These are phyloP conservation scores for Phycodurus eques DNA, from an alignment of 2,113 vertebrate genomes.

Conservation along the genomic window DNA sequence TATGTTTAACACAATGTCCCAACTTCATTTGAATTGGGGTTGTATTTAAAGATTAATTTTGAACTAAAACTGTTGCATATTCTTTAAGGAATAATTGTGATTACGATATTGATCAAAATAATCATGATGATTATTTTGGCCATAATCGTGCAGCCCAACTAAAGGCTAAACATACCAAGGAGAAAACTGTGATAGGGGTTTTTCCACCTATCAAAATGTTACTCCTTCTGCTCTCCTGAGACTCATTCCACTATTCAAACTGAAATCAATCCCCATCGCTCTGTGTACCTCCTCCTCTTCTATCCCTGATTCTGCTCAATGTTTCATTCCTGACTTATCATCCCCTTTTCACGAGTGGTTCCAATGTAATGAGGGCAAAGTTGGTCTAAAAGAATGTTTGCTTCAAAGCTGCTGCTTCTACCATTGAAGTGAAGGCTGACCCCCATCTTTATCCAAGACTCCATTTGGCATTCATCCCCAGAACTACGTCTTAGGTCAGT, in stretches of 20 bases:
- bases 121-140: too few relatives aligned
- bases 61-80: too few relatives aligned
- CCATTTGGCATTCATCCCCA: not conserved
- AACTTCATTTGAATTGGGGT: too few relatives aligned
- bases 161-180: conserved; percentile 6
- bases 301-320: conserved; percentile 17
- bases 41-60: too few relatives aligned
- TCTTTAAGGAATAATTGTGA: too few relatives aligned
- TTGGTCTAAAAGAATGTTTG: not conserved
- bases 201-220: conserved; percentile 6
- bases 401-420: not conserved
- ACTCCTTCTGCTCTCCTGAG: conserved; percentile 23
- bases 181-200: conserved; percentile 14
- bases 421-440: not conserved
- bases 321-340: conserved; percentile 16
- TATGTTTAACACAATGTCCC: too few relatives aligned
- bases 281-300: conserved; percentile 19
- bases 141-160: not conserved
- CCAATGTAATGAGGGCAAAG: conserved; percentile 37
- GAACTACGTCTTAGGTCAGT: conserved; percentile 16
- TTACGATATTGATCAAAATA: too few relatives aligned
- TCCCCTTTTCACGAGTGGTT: conserved; percentile 21
- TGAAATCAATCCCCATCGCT: conserved; percentile 45
- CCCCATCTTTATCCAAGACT: not conserved
- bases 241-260: conserved; percentile 43